Base-by-base conservation (phyloP, 2,113 vertebrate genomes). In the Lagopus muta region DNA sequence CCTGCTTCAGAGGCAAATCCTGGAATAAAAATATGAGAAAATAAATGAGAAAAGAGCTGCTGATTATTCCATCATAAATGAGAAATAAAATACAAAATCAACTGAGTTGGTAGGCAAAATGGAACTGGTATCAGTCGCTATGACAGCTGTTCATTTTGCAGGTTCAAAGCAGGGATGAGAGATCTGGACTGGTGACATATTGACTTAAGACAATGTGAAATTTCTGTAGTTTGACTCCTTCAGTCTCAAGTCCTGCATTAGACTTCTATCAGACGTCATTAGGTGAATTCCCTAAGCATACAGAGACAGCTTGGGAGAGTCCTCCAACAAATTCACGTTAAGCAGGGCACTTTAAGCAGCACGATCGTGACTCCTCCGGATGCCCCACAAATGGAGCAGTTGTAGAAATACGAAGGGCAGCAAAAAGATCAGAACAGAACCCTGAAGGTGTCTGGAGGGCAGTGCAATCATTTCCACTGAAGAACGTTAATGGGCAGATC, bases 1-100 rank as follows among this genome's bases (percentile, higher is more conserved):
- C 99, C 99, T 99, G 99, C 99, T 99, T 99, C 99, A 99, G 99
- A 99, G 99, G 99, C 99, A 99, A 99, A 98, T 99, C 99, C 99
- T 99, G 99, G 99, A 99, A 99, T 99, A 99, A 99, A 99, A 99
- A 98, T 98, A 98, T 98, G 97, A 98, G 98, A 98, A 98, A 98
- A 98, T 98, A 98, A 98, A 99, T 99, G 98, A 99, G 99, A 99
- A 99, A 97, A 99, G 98, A 99, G 98, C 99, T 99, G 98, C 98
- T 99, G 98, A 98, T 98, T 99, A 99, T 98, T 98, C 98, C 98
- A 97, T 97, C 97, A 98, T 98, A 97, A 98, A 98, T 97, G 97
- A 97, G 95, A 98, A 98, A 98, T 97, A 97, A 97, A 97, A 94
- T 97, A 96, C 94, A 90, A 97, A 97, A 98, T 96, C 96, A 98